Base-by-base conservation (phyloP, 2,797 vertebrate genomes). In the Gobio occitaniae region DNA sequence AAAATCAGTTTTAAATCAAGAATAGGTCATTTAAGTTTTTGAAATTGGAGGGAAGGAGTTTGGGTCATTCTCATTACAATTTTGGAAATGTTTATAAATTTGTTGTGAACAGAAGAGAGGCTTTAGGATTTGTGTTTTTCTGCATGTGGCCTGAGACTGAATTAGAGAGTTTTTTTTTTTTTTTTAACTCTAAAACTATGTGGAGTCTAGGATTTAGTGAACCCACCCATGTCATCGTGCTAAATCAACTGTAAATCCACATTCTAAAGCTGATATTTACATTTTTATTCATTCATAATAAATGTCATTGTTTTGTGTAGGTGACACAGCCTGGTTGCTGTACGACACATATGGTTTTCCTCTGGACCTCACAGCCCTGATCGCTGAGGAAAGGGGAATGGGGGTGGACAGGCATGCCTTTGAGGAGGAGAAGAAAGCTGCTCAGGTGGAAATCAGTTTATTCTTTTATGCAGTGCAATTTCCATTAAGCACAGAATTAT, bases 261-360 rank as follows among this genome's bases (percentile, higher is more conserved):
- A 44, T 44, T 44, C 41, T 44, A 9, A 9, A 44, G 41, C 41
- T 44, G 41, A 44, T 44, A 44, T 44, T 8, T 41, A 41, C 38
- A 41, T 41, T 44, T 44, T 44, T 9, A 44, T 44, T 44, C 9
- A 8, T 44, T 44, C 41, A 44, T 56, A 9, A 32, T 81, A 9
- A 47, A 44, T 65, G 32, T 72, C 3, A 38, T 16, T 74, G 29
- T 76, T 44, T 36, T 47, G 0, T 89, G 36, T 80, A 99, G 98
- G 98, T 41, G 98, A 99, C 89, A 99, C 98, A 0, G 98, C 97
- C 3, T 99, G 98, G 98, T 92, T 99, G 83, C 89, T 99, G 29
- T 99, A 99, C 1, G 98, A 99, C 93, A 99, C 98, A 0, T 99
- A 99, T 0, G 98, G 98, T 0, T 99, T 99, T 91, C 98, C 98